These are phyloP conservation scores for Smittia sp. DNA, from an alignment of 2,888 invertebrate species.

Conservation along the genomic window DNA sequence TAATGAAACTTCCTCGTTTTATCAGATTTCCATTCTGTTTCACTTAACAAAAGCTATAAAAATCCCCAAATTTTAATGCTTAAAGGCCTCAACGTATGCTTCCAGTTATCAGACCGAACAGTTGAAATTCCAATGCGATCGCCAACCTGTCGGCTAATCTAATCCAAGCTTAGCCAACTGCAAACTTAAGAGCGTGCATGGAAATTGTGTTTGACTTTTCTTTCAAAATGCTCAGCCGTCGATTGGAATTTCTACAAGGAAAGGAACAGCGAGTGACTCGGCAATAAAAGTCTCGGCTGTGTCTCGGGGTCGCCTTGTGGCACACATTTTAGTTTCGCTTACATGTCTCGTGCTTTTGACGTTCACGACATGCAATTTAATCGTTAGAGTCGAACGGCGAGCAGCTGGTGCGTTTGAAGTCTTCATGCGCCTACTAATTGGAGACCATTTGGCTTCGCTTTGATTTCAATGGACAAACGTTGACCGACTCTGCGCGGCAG, in stretches of 20 bases:
- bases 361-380: not conserved
- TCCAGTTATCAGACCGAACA: too few relatives aligned
- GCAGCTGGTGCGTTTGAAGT: conserved; percentile 15
- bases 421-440: conserved; percentile 6
- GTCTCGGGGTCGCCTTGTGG: not conserved
- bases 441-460: not conserved
- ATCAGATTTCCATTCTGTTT: too few relatives aligned
- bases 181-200: not conserved
- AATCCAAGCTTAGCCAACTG: too few relatives aligned
- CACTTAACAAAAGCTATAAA: too few relatives aligned
- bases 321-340: conserved; percentile 2
- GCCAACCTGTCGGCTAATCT: too few relatives aligned
- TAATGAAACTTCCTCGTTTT: too few relatives aligned
- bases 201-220: not conserved
- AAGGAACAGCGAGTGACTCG: not conserved
- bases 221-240: conserved; percentile 2
- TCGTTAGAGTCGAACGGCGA: not conserved
- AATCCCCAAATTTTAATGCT: too few relatives aligned
- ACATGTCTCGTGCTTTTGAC: not conserved
- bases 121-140: too few relatives aligned
- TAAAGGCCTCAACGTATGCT: too few relatives aligned
- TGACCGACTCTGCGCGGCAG: not conserved
- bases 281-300: not conserved
- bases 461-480: not conserved
- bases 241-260: not conserved